Base-by-base conservation (phyloP, 1,140 invertebrate species). In the Macrobrachium rosenbergii region DNA sequence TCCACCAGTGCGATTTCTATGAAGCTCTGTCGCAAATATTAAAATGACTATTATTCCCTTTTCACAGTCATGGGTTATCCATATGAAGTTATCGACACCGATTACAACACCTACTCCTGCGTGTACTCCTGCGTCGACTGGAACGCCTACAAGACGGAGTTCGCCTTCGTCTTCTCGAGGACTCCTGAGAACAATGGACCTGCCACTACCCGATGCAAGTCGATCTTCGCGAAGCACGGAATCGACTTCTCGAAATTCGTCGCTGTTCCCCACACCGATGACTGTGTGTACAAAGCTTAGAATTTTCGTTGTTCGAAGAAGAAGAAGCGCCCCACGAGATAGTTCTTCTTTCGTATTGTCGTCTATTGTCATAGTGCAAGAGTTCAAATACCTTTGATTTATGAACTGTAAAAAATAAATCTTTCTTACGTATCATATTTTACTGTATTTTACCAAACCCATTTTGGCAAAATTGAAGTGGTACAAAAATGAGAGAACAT, bases 41-140 rank as follows among this genome's bases (percentile, higher is more conserved):
- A 43, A 43, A 14, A 2, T 73, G 23, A 17, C 37, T 72, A 11
- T 12, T 21, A 19, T 45, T 76, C 10, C 45, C 23, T 77, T 58
- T 43, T 5, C 52, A 21, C 59, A 80, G 77, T 80, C 58, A 62
- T 80, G 14, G 77, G 58, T 14, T 19, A 58, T 2, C 77, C 77
- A 8, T 80, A 64, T 16, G 77, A 80, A 62, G 77, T 80, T 11
- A 80, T 80, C 59, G 77, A 63, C 21, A 80, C 77, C 23, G 77
- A 80, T 59, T 80, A 80, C 77, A 37, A 80, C 11, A 80, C 77
- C 7, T 80, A 80, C 28, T 80, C 77, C 77, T 80, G 77, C 59
- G 62, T 63, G 23, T 80, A 80, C 23, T 63, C 59, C 59, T 80
- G 77, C 17, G 63, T 80, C 77, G 23, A 17, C 59, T 62, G 58